phyloP scores from a whole-genome alignment of 2,113 vertebrate species.

The Spermophilus dauricus region DNA sequence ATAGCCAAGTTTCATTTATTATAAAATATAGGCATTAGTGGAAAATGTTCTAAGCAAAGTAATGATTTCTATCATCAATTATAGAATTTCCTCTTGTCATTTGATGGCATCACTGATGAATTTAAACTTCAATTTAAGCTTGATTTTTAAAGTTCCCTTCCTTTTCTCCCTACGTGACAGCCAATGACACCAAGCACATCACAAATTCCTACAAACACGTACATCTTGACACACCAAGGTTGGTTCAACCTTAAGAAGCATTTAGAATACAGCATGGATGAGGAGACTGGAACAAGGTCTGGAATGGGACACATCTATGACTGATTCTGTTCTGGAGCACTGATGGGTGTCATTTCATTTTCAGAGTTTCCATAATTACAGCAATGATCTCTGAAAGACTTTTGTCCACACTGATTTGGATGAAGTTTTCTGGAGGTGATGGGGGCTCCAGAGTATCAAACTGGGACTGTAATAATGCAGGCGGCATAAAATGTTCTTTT shows the following conservation, averaged over 20 bases:
- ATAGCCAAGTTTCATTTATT: constrained; percentile 30
- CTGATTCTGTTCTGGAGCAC: neutral
- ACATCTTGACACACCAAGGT: neutral
- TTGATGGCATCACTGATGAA: neutral
- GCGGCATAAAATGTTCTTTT: constrained; percentile 94
- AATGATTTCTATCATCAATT: neutral
- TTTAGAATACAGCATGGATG: constrained; percentile 1
- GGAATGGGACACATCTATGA: neutral
- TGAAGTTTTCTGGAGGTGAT: constrained; percentile 89
- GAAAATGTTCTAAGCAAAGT: neutral
- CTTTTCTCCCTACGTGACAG: neutral
- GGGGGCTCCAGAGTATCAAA: constrained; percentile 93
- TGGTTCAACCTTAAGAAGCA: neutral
- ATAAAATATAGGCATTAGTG: neutral
- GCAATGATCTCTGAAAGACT: constrained; percentile 87
- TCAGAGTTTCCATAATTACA: constrained; percentile 86
- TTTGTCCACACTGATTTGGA: constrained; percentile 89
- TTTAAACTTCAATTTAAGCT: constrained; percentile 11
- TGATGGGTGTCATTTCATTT: constrained; percentile 2
- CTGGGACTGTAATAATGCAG: constrained; percentile 92
- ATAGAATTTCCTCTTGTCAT: neutral
- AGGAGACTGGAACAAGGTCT: neutral
- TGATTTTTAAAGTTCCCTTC: neutral
- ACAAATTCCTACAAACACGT: neutral
- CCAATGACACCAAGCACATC: too few species aligned